phyloP scores from a whole-genome alignment of 1,140 invertebrate genomes.

The Gonioctena quinquepunctata region DNA sequence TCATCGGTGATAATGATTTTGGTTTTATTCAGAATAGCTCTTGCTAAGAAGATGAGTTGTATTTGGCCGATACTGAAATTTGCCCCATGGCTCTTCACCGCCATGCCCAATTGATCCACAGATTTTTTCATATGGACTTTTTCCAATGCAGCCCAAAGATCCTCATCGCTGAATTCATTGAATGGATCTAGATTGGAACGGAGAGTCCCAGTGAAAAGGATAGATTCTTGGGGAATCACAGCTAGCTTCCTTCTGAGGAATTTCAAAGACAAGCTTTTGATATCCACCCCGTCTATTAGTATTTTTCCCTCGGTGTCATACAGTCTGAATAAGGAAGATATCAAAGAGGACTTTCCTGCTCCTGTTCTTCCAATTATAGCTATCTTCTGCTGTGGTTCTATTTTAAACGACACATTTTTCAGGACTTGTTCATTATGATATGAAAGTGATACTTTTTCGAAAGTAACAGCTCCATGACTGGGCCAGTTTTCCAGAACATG shows the following conservation, averaged over 20 bases:
- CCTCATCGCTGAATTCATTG: slow-evolving; percentile 57
- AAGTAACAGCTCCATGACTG: slow-evolving; percentile 59
- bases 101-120: slow-evolving; percentile 40
- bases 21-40: slow-evolving; percentile 74
- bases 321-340: slow-evolving; percentile 74
- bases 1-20: slow-evolving; percentile 81
- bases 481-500: slow-evolving; percentile 66
- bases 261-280: slow-evolving; percentile 65
- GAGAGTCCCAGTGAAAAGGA: slow-evolving; percentile 64
- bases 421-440: slow-evolving; percentile 69
- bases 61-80: slow-evolving; percentile 80
- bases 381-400: slow-evolving; percentile 66
- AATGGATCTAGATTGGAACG: slow-evolving; percentile 65
- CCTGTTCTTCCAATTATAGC: slow-evolving; percentile 56
- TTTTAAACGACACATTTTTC: slow-evolving; percentile 65
- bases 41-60: slow-evolving; percentile 78
- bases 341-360: slow-evolving; percentile 76
- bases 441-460: slow-evolving; percentile 66
- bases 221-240: slow-evolving; percentile 69
- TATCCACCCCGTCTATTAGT: slow-evolving; percentile 69
- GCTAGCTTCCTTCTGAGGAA: slow-evolving; percentile 62
- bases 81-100: slow-evolving; percentile 67
- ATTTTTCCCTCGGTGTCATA: slow-evolving; percentile 64
- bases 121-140: slow-evolving; percentile 49
- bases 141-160: slow-evolving; percentile 47